phyloP scores from a whole-genome alignment of 2,888 invertebrate species.

The Hirtodrosophila alboralis region DNA sequence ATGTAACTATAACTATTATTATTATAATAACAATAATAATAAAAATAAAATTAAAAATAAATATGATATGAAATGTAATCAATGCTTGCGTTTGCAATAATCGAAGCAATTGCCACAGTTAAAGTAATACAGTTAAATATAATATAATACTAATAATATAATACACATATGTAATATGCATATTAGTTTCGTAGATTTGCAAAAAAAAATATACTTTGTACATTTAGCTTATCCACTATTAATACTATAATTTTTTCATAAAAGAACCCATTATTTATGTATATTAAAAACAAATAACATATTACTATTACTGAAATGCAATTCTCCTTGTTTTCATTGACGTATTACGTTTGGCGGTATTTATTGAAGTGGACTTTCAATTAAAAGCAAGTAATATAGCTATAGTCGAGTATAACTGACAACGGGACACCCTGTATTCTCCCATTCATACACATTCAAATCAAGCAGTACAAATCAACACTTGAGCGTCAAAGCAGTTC shows the following conservation, averaged over 20 bases:
- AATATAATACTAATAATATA: too few relatives aligned
- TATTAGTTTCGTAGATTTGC: neutral
- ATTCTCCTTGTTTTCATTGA: conserved; percentile 13
- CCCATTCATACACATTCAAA: too few relatives aligned
- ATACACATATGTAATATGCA: conserved; percentile 1
- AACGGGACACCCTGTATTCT: too few relatives aligned
- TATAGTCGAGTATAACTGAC: too few relatives aligned
- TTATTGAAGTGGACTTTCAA: too few relatives aligned
- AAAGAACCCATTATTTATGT: conserved; percentile 39
- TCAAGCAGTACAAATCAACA: too few relatives aligned
- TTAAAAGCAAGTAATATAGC: too few relatives aligned
- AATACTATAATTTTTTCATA: conserved; percentile 31
- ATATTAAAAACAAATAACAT: conserved; percentile 29
- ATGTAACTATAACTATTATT: conserved; percentile 10
- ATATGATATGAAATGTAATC: too few relatives aligned
- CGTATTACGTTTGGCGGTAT: neutral
- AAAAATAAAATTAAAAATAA: conserved; percentile 2
- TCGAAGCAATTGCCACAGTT: too few relatives aligned
- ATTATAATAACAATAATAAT: conserved; percentile 1
- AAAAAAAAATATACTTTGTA: conserved; percentile 3
- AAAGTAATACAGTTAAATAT: too few relatives aligned
- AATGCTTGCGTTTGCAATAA: too few relatives aligned
- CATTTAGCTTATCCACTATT: conserved; percentile 31
- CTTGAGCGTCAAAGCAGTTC: too few relatives aligned
- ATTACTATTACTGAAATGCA: conserved; percentile 5